Evolutionary conservation across 23 tunicate species (phyloP).

Genomic region (Ciona savignyi): DNA sequence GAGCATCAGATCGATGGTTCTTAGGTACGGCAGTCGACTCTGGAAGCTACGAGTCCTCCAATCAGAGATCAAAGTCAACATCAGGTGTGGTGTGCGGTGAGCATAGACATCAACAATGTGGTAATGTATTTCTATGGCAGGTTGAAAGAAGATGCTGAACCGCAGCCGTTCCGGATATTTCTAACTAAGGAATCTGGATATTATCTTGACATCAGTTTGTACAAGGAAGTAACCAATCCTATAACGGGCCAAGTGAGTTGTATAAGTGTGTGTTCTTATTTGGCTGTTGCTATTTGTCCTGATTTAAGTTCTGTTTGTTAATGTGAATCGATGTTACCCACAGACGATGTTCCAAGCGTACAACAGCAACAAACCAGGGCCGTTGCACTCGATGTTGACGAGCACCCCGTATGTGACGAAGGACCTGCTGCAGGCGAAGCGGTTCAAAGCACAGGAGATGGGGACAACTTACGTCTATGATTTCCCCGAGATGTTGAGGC

Average conservation of each 20-base stretch:
- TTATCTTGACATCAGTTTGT: slow-evolving; percentile 85
- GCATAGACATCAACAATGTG: too few species aligned
- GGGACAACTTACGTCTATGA: slow-evolving; percentile 98
- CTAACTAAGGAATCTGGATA: slow-evolving; percentile 93
- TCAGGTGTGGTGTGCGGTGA: too few species aligned
- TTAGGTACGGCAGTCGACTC: slow-evolving; percentile 93
- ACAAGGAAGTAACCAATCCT: slow-evolving; percentile 86
- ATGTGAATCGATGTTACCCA: too few species aligned
- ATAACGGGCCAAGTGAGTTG: slow-evolving; percentile 66
- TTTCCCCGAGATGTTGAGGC: slow-evolving; percentile 79
- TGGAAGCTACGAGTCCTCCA: slow-evolving; percentile 98
- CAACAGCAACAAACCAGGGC: slow-evolving; percentile 69
- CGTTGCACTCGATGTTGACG: slow-evolving; percentile 83
- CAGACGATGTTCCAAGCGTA: slow-evolving; percentile 91
- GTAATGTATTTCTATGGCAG: slow-evolving; percentile 18
- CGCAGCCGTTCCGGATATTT: slow-evolving; percentile 79
- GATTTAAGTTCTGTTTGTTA: too few species aligned
- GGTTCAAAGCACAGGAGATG: slow-evolving; percentile 94
- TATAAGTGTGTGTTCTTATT: too few species aligned
- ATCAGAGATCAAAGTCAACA: slow-evolving; percentile 98
- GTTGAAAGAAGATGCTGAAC: slow-evolving; percentile 62
- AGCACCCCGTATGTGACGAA: slow-evolving; percentile 97
- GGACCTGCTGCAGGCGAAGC: slow-evolving; percentile 95
- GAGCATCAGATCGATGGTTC: slow-evolving; percentile 89
- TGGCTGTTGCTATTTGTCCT: too few species aligned